Evolutionary conservation across 2,797 vertebrate genomes (phyloP), one percentile per base, ranked within the genome.

Genomic region (Diglossa cyanea): DNA sequence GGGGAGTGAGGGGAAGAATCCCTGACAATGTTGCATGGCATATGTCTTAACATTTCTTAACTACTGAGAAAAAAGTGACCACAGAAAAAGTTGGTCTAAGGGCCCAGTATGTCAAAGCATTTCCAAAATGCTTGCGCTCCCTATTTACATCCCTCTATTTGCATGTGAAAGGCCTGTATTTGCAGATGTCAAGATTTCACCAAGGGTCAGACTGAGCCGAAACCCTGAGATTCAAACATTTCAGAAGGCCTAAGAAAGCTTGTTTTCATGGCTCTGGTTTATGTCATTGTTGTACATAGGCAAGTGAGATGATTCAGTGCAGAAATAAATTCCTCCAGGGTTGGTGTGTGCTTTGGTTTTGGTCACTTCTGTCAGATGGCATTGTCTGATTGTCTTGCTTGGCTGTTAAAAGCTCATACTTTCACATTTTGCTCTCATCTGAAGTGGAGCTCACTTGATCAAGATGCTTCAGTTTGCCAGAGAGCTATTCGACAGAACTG

Each of bases 131-230:
- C 82, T 61, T 66, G 30, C 0, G 0, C 19, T 95, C 55, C n/a
- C 78, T 83, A 87, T 96, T 91, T 93, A 76, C 87, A 71, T 61
- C 26, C 55, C 48, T 75, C 44, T 31, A 94, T 97, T 95, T 96
- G 84, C 96, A 96, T 94, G 85, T 94, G 91, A 95, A 96, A 95
- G 20, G 66, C 58, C 58, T 55, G 76, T 72, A 86, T 94, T 95
- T 96, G 76, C 66, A 84, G 91, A 90, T 94, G 95, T 95, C 94
- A 96, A 50, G 85, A 84, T 94, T 93, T 95, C 87, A 86, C 58
- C 50, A 39, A 72, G 73, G 87, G 87, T 95, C 94, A 83, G 65
- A 55, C 76, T 75, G 84, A 96, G 37, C 66, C 0, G 18, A 90
- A 94, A 78, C 85, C 55, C 42, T 78, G 78, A 96, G 87, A 90